A percentile compares a stretch with the other conserved stretches of the same genome.
Conservation (phyloP, 2,113 vertebrate genomes). For the Jaculus jaculus region DNA sequence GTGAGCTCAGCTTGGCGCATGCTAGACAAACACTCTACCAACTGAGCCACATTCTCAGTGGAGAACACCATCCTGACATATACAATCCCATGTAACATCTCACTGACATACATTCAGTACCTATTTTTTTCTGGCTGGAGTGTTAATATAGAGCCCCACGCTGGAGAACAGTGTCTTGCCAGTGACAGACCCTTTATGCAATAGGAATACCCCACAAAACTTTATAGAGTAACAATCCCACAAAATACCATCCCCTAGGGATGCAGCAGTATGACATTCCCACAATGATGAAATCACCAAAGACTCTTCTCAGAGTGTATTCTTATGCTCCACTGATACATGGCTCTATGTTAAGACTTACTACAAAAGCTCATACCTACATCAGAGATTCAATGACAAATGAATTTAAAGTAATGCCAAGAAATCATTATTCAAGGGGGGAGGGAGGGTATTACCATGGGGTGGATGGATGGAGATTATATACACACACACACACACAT, state of each 20-base stretch:
- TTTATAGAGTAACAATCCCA: not conserved
- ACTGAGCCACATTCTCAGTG: not conserved
- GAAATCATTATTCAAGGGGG: too few relatives aligned
- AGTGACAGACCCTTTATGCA: not conserved
- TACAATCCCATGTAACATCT: not conserved
- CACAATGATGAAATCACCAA: not conserved
- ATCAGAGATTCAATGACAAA: slow-evolving; percentile 6
- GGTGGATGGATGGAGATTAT: too few relatives aligned
- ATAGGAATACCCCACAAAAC: not conserved
- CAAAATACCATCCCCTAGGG: not conserved
- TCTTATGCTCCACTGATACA: not conserved
- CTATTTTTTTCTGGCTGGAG: not conserved
- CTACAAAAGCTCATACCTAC: too few relatives aligned
- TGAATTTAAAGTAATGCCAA: not conserved
- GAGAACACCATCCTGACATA: not conserved
- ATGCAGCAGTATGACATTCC: not conserved
- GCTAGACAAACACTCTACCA: too few relatives aligned
- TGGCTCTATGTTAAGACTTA: not conserved
- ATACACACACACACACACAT: too few relatives aligned
- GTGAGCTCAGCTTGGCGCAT: too few relatives aligned
- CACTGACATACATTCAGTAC: not conserved
- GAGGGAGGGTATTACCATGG: too few relatives aligned
- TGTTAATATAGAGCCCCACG: not conserved
- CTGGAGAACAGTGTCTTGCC: not conserved
- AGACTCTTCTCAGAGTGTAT: not conserved